Conservation (phyloP, 2,113 vertebrate genomes). For the Aramus guarauna region DNA sequence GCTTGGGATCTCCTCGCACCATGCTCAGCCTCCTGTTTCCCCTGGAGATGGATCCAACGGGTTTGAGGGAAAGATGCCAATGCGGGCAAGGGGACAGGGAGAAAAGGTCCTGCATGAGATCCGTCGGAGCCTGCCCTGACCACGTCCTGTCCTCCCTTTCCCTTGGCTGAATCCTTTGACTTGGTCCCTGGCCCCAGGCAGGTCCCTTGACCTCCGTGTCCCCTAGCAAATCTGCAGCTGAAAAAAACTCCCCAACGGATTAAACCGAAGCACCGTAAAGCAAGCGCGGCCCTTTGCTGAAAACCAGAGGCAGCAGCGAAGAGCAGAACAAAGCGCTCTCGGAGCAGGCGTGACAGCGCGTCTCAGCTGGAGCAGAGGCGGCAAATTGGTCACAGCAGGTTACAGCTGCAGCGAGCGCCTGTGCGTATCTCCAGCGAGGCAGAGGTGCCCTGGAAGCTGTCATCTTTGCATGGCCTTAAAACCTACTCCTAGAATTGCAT, state of each 20-base stretch:
- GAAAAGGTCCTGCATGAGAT: not conserved
- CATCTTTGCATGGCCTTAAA: not conserved
- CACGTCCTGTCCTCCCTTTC: not conserved
- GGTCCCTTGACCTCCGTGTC: not conserved
- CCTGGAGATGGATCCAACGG: not conserved
- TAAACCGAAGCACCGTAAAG: rapidly evolving
- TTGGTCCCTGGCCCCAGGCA: not conserved
- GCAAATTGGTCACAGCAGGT: not conserved
- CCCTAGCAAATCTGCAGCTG: not conserved
- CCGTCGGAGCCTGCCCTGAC: not conserved
- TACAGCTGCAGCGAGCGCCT: not conserved
- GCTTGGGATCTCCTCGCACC: not conserved
- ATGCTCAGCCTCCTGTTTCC: not conserved
- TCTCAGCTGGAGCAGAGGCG: not conserved
- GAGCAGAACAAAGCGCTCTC: not conserved
- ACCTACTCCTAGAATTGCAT: not conserved
- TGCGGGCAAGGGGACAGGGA: not conserved
- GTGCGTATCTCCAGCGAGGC: not conserved
- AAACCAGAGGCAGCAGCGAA: not conserved
- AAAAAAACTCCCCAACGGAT: not conserved
- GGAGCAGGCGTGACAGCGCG: not conserved
- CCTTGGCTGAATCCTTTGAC: not conserved
- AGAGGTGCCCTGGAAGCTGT: not conserved
- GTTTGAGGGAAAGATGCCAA: not conserved
- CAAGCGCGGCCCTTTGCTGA: not conserved